These are phyloP conservation scores for Parauchenoglanis ngamensis DNA, from an alignment of 2,797 vertebrate genomes.

Conservation along the genomic window DNA sequence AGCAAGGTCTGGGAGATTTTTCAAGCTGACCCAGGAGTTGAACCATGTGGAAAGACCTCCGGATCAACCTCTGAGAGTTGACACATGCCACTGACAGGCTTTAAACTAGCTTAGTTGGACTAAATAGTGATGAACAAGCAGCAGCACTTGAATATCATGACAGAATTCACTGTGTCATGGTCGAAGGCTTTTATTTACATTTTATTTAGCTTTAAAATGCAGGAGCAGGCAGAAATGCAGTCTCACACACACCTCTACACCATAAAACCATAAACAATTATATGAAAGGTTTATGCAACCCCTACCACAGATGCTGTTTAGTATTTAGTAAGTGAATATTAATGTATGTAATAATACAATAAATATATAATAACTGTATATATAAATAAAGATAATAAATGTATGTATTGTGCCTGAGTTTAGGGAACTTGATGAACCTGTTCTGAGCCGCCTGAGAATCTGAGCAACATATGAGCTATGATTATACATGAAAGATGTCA, in stretches of 20 bases:
- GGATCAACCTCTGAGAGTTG: not conserved
- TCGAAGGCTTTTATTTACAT: not conserved
- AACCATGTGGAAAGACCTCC: not conserved
- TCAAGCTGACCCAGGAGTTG: not conserved
- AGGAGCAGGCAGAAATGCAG: not conserved
- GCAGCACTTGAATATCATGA: not conserved
- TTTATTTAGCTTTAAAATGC: not conserved
- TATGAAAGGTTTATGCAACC: not conserved
- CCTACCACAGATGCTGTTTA: not conserved
- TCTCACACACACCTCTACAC: not conserved
- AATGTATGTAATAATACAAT: not conserved
- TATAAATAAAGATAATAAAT: not conserved
- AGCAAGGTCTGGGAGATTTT: not conserved
- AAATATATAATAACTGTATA: too few relatives aligned
- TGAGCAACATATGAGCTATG: conserved; percentile 10
- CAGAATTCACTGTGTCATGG: not conserved
- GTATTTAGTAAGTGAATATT: not conserved
- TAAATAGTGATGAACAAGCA: not conserved
- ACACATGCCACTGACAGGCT: not conserved
- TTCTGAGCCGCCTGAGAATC: not conserved
- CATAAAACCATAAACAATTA: not conserved
- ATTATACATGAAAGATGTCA: conserved; percentile 3
- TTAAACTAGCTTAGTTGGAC: not conserved
- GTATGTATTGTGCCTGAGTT: not conserved
- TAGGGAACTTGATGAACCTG: not conserved